Percentiles rank a stretch among this genome's conserved stretches.
Conservation (phyloP, 2,797 vertebrate species). For the Scleropages formosus region DNA sequence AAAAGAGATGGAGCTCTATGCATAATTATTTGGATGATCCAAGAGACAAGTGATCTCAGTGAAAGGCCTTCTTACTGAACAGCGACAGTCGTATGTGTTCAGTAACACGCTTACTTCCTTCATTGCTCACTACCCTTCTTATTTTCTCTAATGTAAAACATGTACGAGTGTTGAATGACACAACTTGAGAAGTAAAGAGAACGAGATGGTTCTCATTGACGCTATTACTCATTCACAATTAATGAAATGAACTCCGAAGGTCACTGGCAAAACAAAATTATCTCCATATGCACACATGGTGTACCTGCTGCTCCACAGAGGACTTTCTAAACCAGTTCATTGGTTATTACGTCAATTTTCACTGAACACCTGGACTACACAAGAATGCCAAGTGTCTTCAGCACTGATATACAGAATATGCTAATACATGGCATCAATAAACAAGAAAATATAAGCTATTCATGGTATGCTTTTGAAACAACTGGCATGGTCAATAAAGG, state of each 20-base stretch:
- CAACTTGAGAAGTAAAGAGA: background rate
- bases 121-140: background rate
- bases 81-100: background rate
- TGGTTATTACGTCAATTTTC: background rate
- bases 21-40: background rate
- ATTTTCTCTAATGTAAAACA: constrained; percentile 8
- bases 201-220: background rate
- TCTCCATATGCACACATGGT: too few species aligned
- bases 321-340: background rate
- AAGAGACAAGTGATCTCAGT: background rate
- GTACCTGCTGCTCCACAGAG: background rate
- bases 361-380: background rate
- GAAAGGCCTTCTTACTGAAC: background rate
- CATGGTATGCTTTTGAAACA: too few species aligned
- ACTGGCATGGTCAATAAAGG: too few species aligned
- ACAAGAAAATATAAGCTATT: background rate
- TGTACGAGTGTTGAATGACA: background rate
- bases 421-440: too few species aligned
- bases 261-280: background rate
- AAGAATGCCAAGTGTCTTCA: background rate
- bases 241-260: background rate
- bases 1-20: constrained; percentile 12
- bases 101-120: background rate
- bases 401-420: background rate
- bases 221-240: background rate